phyloP scores from a whole-genome alignment of 1,140 invertebrate genomes.

The Hormaphis cornu region DNA sequence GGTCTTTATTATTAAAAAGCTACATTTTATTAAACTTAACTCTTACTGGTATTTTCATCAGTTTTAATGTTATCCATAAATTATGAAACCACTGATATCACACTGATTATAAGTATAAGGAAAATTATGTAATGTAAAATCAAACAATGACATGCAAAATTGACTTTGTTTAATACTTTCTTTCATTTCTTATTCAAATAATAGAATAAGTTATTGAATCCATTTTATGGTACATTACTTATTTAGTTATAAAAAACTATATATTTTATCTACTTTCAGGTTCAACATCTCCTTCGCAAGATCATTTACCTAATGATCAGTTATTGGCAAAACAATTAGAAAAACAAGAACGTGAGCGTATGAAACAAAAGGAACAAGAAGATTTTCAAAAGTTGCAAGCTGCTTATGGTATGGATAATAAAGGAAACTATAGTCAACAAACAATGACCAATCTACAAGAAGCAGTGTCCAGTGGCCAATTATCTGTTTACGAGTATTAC shows the following conservation, averaged over 20 bases:
- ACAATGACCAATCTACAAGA: slow-evolving; percentile 71
- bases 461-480: slow-evolving; percentile 73
- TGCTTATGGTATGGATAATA: slow-evolving; percentile 82
- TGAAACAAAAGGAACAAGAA: slow-evolving; percentile 23
- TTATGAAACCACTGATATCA: too few relatives aligned
- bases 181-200: too few relatives aligned
- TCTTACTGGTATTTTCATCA: too few relatives aligned
- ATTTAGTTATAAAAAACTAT: background rate
- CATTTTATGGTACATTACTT: too few relatives aligned
- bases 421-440: slow-evolving; percentile 69
- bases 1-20: too few relatives aligned
- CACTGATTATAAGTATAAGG: too few relatives aligned
- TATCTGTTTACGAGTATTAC: slow-evolving; percentile 76
- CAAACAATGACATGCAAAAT: too few relatives aligned
- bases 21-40: too few relatives aligned
- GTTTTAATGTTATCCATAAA: too few relatives aligned
- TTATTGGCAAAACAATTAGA: slow-evolving; percentile 16
- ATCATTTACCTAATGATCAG: slow-evolving; percentile 25
- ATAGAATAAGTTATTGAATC: too few relatives aligned
- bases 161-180: too few relatives aligned
- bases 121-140: too few relatives aligned
- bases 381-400: slow-evolving; percentile 45
- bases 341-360: slow-evolving; percentile 30
- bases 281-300: slow-evolving; percentile 9
- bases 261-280: background rate